These are phyloP conservation scores for Alcis repandata DNA, from an alignment of 2,888 invertebrate species.

Conservation along the genomic window DNA sequence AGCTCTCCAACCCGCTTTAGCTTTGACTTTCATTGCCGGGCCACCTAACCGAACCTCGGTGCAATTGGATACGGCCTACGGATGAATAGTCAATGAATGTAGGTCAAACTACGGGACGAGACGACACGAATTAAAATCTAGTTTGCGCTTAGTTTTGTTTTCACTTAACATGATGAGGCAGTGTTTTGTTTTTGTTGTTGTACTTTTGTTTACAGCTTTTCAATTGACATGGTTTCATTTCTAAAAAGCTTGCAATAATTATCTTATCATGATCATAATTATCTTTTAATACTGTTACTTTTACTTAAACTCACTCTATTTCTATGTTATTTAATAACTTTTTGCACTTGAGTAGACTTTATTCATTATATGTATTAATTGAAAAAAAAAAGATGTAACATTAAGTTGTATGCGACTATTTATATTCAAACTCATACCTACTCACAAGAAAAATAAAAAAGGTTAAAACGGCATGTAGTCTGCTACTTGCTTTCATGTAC, in stretches of 20 bases:
- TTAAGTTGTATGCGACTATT: too few relatives aligned
- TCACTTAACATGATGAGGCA: slow-evolving; percentile 22
- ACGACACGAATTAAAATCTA: slow-evolving; percentile 54
- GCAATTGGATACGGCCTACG: slow-evolving; percentile 71
- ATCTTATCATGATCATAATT: too few relatives aligned
- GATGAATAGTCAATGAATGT: slow-evolving; percentile 78
- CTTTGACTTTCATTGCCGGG: slow-evolving; percentile 76
- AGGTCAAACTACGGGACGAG: slow-evolving; percentile 60
- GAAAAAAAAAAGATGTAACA: too few relatives aligned
- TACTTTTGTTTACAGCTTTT: not conserved
- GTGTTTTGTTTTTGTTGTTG: slow-evolving; percentile 17
- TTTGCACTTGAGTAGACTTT: too few relatives aligned
- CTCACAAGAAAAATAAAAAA: not conserved
- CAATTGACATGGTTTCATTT: not conserved
- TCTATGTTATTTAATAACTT: too few relatives aligned
- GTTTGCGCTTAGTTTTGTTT: slow-evolving; percentile 26
- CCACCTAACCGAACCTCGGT: slow-evolving; percentile 64
- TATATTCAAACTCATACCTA: not conserved
- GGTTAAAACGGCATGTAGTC: not conserved
- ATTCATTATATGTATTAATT: too few relatives aligned
- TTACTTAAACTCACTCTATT: too few relatives aligned
- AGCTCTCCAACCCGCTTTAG: slow-evolving; percentile 66
- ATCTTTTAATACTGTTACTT: too few relatives aligned
- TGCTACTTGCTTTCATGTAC: not conserved
- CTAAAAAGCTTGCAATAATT: too few relatives aligned